These are phyloP conservation scores for Tenthredo notha DNA, from an alignment of 2,888 invertebrate genomes.

Conservation along the genomic window DNA sequence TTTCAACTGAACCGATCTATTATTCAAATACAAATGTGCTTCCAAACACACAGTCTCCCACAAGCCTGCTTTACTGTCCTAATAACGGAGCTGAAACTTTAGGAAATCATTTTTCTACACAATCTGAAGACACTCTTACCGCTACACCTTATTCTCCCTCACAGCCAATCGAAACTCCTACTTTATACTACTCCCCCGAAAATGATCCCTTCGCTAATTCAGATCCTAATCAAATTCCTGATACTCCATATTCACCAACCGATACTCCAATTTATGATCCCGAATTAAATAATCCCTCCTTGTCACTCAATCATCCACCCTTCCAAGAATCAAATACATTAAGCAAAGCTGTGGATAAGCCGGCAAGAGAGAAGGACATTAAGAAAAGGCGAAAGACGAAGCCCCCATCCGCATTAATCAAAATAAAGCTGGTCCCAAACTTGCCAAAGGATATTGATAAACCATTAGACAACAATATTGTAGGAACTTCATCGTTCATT, in stretches of 20 bases:
- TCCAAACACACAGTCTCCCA: constrained; percentile 35
- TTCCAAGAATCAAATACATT: neutral
- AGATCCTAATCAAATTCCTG: constrained; percentile 51
- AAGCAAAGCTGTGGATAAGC: neutral
- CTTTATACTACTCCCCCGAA: neutral
- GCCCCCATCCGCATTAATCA: neutral
- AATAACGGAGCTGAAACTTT: neutral
- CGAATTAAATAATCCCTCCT: constrained; percentile 59
- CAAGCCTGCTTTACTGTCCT: constrained; percentile 3
- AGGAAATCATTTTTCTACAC: neutral
- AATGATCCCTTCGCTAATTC: neutral
- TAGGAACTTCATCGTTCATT: neutral
- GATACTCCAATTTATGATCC: constrained; percentile 68
- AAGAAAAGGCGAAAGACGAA: neutral
- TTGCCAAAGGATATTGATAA: neutral
- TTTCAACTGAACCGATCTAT: neutral
- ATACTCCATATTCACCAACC: constrained; percentile 70
- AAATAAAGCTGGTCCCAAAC: neutral
- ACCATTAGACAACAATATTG: neutral
- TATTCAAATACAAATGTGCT: constrained; percentile 6
- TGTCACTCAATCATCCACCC: neutral
- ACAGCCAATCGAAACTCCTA: constrained; percentile 32
- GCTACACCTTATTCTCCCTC: constrained; percentile 40
- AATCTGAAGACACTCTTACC: neutral
- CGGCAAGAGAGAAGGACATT: neutral